Percentiles rank a stretch among this genome's conserved stretches.
Evolutionary conservation across 53 echinoderm and acorn worm species (phyloP).

Genomic region (Echinarachnius parma): DNA sequence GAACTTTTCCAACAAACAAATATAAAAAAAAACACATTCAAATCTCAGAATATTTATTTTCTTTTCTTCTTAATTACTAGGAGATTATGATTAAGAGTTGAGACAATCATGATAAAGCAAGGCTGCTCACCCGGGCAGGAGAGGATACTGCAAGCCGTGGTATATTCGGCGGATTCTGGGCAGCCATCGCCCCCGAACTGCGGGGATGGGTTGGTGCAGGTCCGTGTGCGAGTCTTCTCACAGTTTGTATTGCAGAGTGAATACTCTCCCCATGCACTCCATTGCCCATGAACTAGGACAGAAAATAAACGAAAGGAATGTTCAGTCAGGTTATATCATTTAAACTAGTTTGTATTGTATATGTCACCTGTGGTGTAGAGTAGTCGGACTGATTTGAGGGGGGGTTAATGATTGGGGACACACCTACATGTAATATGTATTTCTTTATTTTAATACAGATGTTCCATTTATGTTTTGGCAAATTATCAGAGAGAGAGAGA

Average conservation of each 20-base stretch:
- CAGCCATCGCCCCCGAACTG: constrained; percentile 60
- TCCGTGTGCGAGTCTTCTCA: constrained; percentile 56
- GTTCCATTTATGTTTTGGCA: too few species aligned
- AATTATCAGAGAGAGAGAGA: too few species aligned
- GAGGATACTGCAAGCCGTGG: constrained; percentile 51
- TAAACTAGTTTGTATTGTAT: too few species aligned
- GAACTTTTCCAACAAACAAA: too few species aligned
- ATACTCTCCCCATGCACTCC: constrained; percentile 50
- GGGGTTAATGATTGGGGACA: too few species aligned
- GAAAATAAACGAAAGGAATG: neutral
- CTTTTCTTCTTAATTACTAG: neutral
- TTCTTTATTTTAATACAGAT: too few species aligned
- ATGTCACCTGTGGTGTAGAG: too few species aligned
- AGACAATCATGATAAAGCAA: too few species aligned
- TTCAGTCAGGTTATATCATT: too few species aligned
- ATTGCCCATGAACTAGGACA: constrained; percentile 61
- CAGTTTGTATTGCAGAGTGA: constrained; percentile 68
- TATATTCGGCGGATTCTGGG: constrained; percentile 26
- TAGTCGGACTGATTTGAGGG: too few species aligned
- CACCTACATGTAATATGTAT: too few species aligned
- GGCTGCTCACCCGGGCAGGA: constrained; percentile 69
- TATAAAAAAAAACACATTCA: too few species aligned
- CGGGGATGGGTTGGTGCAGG: constrained; percentile 65
- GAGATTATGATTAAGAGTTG: neutral
- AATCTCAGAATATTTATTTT: neutral